Evolutionary conservation across 2,113 vertebrate genomes (phyloP).

Genomic region (Tringa solitaria): DNA sequence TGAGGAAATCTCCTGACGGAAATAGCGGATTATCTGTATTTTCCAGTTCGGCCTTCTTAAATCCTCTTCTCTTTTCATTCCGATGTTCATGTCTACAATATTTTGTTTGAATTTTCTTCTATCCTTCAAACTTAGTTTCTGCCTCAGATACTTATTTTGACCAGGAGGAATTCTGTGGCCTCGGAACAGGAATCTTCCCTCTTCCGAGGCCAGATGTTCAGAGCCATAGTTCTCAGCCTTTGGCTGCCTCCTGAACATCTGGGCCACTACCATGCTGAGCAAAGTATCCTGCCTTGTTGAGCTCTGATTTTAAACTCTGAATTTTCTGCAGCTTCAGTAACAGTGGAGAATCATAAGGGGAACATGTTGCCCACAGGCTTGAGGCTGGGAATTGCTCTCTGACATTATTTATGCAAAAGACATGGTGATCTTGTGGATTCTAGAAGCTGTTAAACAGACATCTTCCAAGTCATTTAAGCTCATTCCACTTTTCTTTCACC

Average conservation of each 20-base stretch:
- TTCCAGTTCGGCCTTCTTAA: neutral
- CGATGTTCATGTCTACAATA: neutral
- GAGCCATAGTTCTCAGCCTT: neutral
- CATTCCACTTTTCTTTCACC: neutral
- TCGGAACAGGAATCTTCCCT: too few relatives aligned
- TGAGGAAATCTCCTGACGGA: neutral
- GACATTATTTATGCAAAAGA: neutral
- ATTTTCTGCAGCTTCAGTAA: neutral
- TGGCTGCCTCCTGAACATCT: neutral
- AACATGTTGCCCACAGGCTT: neutral
- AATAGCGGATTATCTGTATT: neutral
- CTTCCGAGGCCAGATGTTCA: neutral
- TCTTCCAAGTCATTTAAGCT: neutral
- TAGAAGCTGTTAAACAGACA: neutral
- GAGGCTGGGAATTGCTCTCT: neutral
- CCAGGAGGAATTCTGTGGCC: neutral
- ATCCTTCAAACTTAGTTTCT: neutral
- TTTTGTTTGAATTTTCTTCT: neutral
- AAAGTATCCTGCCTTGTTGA: neutral
- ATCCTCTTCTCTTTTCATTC: neutral
- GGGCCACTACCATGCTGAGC: neutral
- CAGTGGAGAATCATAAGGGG: neutral
- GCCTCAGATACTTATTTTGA: neutral
- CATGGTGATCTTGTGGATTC: neutral
- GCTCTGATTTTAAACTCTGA: neutral